Evolutionary conservation across 2,888 invertebrate genomes (phyloP), one percentile per base, ranked within the genome.

Genomic region (Agriopis leucophaearia): DNA sequence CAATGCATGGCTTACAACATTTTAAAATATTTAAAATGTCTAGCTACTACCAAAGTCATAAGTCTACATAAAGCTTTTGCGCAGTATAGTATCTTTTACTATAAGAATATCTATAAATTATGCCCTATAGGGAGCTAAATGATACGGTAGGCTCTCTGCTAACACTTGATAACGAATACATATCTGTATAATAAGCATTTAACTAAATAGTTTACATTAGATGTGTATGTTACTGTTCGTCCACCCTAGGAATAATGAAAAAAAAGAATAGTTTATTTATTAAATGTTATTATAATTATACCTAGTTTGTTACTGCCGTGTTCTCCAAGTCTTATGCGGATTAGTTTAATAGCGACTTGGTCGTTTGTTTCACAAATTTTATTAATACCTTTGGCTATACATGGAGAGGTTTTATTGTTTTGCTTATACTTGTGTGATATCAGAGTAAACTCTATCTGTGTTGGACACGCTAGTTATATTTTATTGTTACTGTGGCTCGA

Each of bases 301-400:
- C 18, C 10, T 40, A 13, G 13, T 42, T 55, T 27, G 72, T 58
- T 69, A 52, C 79, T 79, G 82, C 80, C 79, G 81, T 83, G 79
- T 73, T 76, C 58, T 75, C 59, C 69, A 71, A 71, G 80, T 83
- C 79, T 80, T 81, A 81, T 80, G 79, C 73, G 52, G 59, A 73
- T 78, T 79, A 78, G 79, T 76, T 79, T 65, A 69, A 48, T 56
- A 27, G 69, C 68, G 78, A 74, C 75, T 42, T 56, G 9, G 71
- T 76, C 76, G 76, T 72, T 64, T 56, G 18, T 54, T 69, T 64
- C 8, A 15, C 56, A 15, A 0, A 55, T 40, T 63, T 63, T 65
- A 50, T 47, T 63, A n/a, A 27, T 35, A 13, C 42, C 13, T 16
- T 56, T 54, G 10, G 27, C 45, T 18, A 36, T 69, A 35, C 7